phyloP scores from a whole-genome alignment of 2,797 vertebrate genomes.

The Sebastes wilsoni region DNA sequence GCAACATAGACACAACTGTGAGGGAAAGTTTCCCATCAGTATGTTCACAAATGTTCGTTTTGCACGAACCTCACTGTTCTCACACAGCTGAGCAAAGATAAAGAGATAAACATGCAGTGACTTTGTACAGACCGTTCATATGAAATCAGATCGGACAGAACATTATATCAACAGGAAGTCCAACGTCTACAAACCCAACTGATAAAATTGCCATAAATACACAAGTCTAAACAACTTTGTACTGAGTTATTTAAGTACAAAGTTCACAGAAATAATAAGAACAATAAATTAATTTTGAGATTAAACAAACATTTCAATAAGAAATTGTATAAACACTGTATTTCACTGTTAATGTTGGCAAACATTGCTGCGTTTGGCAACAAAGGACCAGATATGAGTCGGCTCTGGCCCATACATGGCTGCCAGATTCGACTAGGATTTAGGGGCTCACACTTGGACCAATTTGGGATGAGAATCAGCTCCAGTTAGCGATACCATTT shows the following conservation, averaged over 20 bases:
- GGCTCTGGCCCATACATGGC: background rate
- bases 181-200: background rate
- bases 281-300: background rate
- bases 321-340: background rate
- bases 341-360: background rate
- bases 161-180: background rate
- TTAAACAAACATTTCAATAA: background rate
- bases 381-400: background rate
- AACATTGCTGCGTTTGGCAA: background rate
- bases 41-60: background rate
- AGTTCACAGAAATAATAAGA: background rate
- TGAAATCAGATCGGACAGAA: background rate
- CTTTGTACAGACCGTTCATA: background rate
- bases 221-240: background rate
- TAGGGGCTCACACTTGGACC: background rate
- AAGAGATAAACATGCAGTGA: background rate
- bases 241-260: background rate
- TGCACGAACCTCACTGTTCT: background rate
- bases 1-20: background rate
- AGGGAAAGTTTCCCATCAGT: background rate
- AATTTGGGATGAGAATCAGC: background rate
- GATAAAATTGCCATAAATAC: background rate
- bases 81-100: background rate
- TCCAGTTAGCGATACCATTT: background rate
- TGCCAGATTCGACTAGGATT: background rate